phyloP scores from a whole-genome alignment of 2,888 invertebrate genomes.

The Chesias legatella region DNA sequence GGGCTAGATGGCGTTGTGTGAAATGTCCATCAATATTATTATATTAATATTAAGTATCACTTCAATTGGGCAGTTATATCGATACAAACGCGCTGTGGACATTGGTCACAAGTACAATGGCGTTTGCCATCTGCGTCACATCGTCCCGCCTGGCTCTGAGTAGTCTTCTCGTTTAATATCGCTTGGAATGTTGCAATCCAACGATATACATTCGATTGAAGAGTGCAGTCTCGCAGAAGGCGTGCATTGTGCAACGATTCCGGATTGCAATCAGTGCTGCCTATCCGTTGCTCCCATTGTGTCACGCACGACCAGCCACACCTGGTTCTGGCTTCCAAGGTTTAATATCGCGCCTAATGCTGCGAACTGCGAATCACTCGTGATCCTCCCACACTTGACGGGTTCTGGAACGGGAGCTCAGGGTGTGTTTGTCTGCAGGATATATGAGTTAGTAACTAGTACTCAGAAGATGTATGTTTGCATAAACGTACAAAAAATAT shows the following conservation, averaged over 20 bases:
- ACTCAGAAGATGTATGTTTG: no score
- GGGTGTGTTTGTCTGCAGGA: background rate
- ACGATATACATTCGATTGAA: background rate
- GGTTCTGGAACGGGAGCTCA: background rate
- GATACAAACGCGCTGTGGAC: no score
- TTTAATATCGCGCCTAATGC: slow-evolving; percentile 25
- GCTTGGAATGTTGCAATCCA: no score
- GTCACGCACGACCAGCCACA: slow-evolving; percentile 18
- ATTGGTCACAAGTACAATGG: no score
- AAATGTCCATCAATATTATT: no score
- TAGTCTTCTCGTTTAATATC: no score
- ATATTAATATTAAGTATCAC: no score
- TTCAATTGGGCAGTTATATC: no score
- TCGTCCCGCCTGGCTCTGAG: no score
- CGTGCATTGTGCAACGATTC: slow-evolving; percentile 13
- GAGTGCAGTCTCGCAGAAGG: slow-evolving; percentile 6
- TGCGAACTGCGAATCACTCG: slow-evolving; percentile 12
- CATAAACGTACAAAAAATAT: no score
- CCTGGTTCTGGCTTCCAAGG: slow-evolving; percentile 16
- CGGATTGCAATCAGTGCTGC: slow-evolving; percentile 17
- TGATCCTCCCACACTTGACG: slow-evolving; percentile 1
- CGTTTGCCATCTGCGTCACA: no score
- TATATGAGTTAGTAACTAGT: background rate
- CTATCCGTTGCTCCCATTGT: slow-evolving; percentile 14
- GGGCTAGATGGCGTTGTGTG: no score